A percentile compares a stretch with the other conserved stretches of the same genome.
Conservation (phyloP, 1,140 invertebrate genomes). For the Drosophila sproati region DNA sequence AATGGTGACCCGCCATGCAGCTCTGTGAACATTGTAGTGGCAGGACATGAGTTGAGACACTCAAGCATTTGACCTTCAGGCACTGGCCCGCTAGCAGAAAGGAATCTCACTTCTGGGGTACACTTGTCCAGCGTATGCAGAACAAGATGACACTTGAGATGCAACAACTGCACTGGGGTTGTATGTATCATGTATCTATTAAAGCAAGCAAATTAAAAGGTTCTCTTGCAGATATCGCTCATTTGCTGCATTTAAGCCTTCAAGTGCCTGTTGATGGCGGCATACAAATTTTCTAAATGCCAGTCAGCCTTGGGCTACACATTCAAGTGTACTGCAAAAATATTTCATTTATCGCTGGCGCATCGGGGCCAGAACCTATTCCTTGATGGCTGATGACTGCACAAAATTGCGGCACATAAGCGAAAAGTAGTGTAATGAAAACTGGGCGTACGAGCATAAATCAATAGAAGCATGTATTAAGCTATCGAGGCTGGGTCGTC, state of each 20-base stretch:
- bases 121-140: constrained; percentile 25
- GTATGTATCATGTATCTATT: constrained; percentile 15
- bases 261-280: constrained; percentile 67
- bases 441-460: constrained; percentile 65
- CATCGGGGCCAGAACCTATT: background rate
- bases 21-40: no score
- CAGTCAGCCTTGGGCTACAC: constrained; percentile 45
- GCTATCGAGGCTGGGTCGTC: background rate
- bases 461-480: constrained; percentile 58
- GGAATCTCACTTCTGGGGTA: background rate
- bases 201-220: constrained; percentile 10
- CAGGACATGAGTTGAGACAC: background rate
- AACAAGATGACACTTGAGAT: constrained; percentile 30
- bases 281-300: constrained; percentile 6
- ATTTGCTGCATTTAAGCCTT: constrained; percentile 41
- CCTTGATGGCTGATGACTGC: constrained; percentile 47
- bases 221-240: constrained; percentile 17
- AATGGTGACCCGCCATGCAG: constrained; percentile 28
- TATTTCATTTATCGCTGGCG: constrained; percentile 55
- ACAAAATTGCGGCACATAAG: constrained; percentile 56
- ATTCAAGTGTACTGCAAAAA: constrained; percentile 41
- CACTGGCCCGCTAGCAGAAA: constrained; percentile 24
- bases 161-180: constrained; percentile 3
- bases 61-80: constrained; percentile 37
- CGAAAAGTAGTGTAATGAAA: constrained; percentile 69